Evolutionary conservation across 2,888 invertebrate genomes (phyloP), one percentile per base, ranked within the genome.

Genomic region (Thecocarcelia acutangulata): DNA sequence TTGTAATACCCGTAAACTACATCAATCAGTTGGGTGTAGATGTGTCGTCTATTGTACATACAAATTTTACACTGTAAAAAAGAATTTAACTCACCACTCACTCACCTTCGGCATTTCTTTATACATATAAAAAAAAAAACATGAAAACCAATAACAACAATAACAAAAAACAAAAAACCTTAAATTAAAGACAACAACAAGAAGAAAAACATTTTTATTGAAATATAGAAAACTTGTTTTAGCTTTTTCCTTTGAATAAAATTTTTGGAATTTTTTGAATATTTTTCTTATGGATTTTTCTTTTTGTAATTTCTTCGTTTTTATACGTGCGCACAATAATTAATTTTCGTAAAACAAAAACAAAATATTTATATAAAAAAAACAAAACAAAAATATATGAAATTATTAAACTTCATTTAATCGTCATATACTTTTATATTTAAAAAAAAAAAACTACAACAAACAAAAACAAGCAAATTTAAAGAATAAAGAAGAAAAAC

Each of bases 391-490:
- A 12, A 70, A 54, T 40, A 70, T 63, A 59, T 28, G 19, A 66
- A 66, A 13, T 72, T 72, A 69, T 70, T 66, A 72, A 11, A 70
- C 68, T 81, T 81, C 72, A 81, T 81, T 81, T 81, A 81, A 81
- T 56, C 80, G 61, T 68, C 80, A 81, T 81, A 81, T 81, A 81
- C 80, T 81, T 81, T 81, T 81, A 76, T 81, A 81, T 81, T 81
- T 61, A 76, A 80, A 69, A 46, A 44, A 40, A 24, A 40, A 40
- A 37, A 63, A 64, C 63, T 56, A 48, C 19, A 21, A 56, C 9
- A 24, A 61, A 33, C 56, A 61, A 56, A 24, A 59, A 24, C n/a
- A 72, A 52, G 24, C 66, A 48, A 44, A 80, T 59, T 42, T 42
- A 58, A 48, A 75, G 21, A 42, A 52, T 50, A 42, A 72, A 48